These are phyloP conservation scores for Bilobella aurantiaca DNA, from an alignment of 1,140 invertebrate genomes.

Conservation along the genomic window DNA sequence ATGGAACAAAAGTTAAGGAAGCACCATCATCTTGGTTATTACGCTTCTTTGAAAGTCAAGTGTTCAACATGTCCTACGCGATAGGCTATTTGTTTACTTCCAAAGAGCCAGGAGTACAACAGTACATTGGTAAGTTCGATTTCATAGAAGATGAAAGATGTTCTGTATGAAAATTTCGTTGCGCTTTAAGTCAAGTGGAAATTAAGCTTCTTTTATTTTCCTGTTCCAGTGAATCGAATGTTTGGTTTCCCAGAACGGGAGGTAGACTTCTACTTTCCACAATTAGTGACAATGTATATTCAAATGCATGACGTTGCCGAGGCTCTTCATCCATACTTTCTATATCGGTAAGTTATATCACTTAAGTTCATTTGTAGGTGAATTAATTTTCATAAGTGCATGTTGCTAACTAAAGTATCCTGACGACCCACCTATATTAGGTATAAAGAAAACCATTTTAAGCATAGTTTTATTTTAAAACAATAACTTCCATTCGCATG, in stretches of 20 bases:
- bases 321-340: constrained; percentile 85
- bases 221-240: constrained; percentile 71
- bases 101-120: constrained; percentile 94
- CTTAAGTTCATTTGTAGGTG: constrained; percentile 11
- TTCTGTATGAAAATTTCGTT: not conserved
- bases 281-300: constrained; percentile 95
- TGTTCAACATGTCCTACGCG: constrained; percentile 95
- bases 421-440: no score
- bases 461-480: no score
- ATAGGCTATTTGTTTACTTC: constrained; percentile 95
- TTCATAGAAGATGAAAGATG: not conserved
- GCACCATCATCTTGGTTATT: constrained; percentile 54
- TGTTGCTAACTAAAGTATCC: no score
- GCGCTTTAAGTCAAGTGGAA: no score
- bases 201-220: constrained; percentile 13
- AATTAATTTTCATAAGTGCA: not conserved
- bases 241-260: constrained; percentile 86
- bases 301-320: constrained; percentile 94
- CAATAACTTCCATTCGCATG: no score
- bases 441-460: no score
- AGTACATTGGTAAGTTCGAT: constrained; percentile 70
- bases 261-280: constrained; percentile 95
- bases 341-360: constrained; percentile 58
- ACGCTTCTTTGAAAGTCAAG: constrained; percentile 86
- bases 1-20: constrained; percentile 24